Evolutionary conservation across 2,797 vertebrate genomes (phyloP), one percentile per base, ranked within the genome.

Genomic region (Ctenosaura bakeri): DNA sequence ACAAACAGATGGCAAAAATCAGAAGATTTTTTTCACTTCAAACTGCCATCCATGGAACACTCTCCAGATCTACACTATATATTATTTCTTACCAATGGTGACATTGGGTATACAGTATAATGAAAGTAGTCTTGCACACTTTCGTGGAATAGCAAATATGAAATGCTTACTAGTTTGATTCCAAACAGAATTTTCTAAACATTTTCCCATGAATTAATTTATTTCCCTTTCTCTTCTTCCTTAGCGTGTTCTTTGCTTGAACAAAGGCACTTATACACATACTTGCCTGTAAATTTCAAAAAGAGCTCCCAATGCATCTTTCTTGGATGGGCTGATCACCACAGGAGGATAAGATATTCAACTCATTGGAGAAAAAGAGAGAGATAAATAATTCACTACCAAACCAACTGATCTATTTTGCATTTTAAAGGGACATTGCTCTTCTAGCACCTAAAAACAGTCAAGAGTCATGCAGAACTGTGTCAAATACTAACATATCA

Each of bases 341-440:
- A 69, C 89, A 92, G 89, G 94, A n/a, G 90, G 74, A 54, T 52
- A 62, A 13, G n/a, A 52, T 84, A 78, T 79, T 62, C 38, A 92
- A 85, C 85, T 92, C 38, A 6, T 46, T 62, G 92, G 46, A 79
- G 64, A 13, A 35, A 26, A 80, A 24, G 88, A 50, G 76, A 89
- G 86, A 94, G 52, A 87, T 87, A 92, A 94, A 93, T 92, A 88
- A 93, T 91, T 95, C 90, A 92, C 81, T 18, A n/a, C 50, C 26
- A 73, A 84, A 71, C 59, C 79, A 62, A 62, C 35, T 29, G n/a
- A 46, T 74, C 78, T 83, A 71, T 73, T 87, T 92, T 92, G 26
- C 88, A 86, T 82, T 91, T 86, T 88, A 89, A 91, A 88, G 42
- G 81, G 32, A 22, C 59, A 73, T 73, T 62, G 69, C 29, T 74